Evolutionary conservation across 2,113 vertebrate genomes (phyloP).

Genomic region (Todiramphus chloris): DNA sequence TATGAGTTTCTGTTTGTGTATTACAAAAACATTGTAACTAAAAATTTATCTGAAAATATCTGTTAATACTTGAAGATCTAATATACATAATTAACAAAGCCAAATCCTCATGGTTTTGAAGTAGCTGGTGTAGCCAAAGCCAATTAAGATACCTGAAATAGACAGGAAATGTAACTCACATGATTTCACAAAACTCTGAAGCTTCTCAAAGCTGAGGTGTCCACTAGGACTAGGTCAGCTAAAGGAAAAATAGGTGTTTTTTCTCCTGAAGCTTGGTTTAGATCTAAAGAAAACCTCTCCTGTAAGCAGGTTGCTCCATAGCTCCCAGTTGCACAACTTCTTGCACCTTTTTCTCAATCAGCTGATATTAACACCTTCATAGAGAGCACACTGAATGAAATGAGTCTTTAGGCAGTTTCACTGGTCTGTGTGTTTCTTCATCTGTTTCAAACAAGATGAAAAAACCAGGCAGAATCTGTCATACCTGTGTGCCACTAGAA

Average conservation of each 20-base stretch:
- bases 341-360: slow-evolving; percentile 41
- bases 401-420: neutral
- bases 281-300: neutral
- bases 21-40: neutral
- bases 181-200: neutral
- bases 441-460: neutral
- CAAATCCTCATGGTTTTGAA: neutral
- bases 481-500: neutral
- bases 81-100: neutral
- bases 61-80: neutral
- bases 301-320: neutral
- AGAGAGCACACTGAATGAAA: neutral
- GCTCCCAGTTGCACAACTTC: slow-evolving; percentile 5
- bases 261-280: neutral
- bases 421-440: neutral
- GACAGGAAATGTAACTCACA: neutral
- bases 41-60: neutral
- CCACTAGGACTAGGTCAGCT: neutral
- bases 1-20: neutral
- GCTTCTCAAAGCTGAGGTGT: neutral
- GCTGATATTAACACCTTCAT: neutral
- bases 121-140: neutral
- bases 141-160: neutral
- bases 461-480: neutral
- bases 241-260: neutral